Conservation (phyloP, 2,113 vertebrate genomes). For the Tachysurus vachellii region DNA sequence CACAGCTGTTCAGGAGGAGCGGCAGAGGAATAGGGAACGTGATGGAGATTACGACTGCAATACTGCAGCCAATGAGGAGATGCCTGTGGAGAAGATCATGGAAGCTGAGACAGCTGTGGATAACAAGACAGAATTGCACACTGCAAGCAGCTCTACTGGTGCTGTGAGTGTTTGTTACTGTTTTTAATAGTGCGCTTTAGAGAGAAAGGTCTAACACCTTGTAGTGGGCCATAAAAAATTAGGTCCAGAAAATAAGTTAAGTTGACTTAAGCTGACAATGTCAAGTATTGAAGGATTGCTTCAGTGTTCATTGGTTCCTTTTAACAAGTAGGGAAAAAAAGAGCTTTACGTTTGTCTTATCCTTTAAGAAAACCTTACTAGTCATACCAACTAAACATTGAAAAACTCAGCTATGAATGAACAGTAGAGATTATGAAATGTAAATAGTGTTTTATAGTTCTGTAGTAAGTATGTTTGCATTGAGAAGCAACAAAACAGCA, state of each 20-base stretch:
- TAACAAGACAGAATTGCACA: conserved; percentile 84
- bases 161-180: conserved; percentile 74
- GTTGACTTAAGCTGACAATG: not conserved
- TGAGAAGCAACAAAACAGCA: not conserved
- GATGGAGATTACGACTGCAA: conserved; percentile 81
- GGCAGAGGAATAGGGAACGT: conserved; percentile 84
- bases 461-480: not conserved
- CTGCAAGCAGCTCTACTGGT: conserved; percentile 79
- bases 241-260: not conserved
- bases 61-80: conserved; percentile 84
- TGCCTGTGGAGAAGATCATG: conserved; percentile 92
- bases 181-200: too few species aligned
- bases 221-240: not conserved
- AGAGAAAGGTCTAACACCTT: not conserved
- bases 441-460: not conserved
- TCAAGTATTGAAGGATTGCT: not conserved
- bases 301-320: not conserved
- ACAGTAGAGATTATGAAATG: not conserved
- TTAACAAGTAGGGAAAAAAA: not conserved
- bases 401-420: not conserved
- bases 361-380: not conserved
- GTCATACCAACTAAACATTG: not conserved
- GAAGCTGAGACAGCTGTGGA: conserved; percentile 89
- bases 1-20: conserved; percentile 88
- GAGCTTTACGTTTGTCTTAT: not conserved